phyloP scores from a whole-genome alignment of 2,797 vertebrate species.

The Chromis chromis region DNA sequence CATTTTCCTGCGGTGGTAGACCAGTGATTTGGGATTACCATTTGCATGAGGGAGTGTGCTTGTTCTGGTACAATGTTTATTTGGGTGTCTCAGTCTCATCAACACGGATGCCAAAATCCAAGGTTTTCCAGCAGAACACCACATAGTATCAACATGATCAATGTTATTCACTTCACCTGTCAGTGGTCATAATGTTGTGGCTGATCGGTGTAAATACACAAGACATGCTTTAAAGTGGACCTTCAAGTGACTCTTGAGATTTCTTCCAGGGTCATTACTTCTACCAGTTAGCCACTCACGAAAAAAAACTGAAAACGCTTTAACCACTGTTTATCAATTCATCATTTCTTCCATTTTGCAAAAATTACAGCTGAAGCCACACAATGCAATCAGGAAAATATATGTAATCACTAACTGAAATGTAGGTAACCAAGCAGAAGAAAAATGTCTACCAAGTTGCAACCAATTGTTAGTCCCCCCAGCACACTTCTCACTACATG shows the following conservation, averaged over 20 bases:
- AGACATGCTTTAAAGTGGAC: background rate
- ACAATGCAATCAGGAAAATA: slow-evolving; percentile 1
- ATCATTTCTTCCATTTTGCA: background rate
- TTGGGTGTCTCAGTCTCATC: no score
- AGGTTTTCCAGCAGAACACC: no score
- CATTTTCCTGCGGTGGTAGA: no score
- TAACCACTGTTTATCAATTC: background rate
- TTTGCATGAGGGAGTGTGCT: no score
- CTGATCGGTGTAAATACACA: background rate
- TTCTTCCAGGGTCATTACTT: background rate
- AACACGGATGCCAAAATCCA: no score
- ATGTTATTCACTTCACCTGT: no score
- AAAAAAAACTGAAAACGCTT: background rate
- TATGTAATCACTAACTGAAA: background rate
- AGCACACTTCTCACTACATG: background rate
- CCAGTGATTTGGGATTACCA: no score
- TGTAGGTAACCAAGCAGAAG: background rate
- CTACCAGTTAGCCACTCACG: background rate
- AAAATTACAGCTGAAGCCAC: background rate
- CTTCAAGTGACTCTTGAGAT: background rate
- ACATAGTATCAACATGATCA: no score
- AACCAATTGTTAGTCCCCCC: slow-evolving; percentile 18
- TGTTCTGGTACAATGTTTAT: no score
- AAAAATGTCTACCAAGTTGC: background rate
- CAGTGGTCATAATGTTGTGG: no score